phyloP scores from a whole-genome alignment of 1,140 invertebrate genomes.

The Hypsibius dujardini region DNA sequence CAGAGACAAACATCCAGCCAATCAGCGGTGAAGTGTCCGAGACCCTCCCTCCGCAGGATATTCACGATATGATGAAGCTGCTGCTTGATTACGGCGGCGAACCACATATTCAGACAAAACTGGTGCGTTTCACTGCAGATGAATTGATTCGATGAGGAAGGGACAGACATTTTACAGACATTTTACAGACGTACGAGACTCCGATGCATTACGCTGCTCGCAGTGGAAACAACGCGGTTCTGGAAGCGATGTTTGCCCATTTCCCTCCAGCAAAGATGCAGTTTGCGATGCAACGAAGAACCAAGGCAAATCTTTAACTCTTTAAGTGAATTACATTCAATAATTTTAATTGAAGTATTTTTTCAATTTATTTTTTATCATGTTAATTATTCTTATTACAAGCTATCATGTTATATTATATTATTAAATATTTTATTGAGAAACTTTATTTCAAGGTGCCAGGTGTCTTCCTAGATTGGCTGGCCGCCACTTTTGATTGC shows the following conservation, averaged over 20 bases:
- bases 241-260: conserved; percentile 75
- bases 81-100: conserved; percentile 76
- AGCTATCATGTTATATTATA: too few relatives aligned
- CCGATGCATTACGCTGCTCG: conserved; percentile 83
- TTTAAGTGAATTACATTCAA: too few relatives aligned
- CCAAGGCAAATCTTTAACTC: too few relatives aligned
- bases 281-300: background rate
- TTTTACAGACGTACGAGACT: conserved; percentile 59
- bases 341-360: too few relatives aligned
- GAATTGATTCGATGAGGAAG: too few relatives aligned
- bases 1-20: conserved; percentile 33
- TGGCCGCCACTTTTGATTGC: conserved; percentile 93
- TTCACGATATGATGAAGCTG: conserved; percentile 42
- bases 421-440: too few relatives aligned
- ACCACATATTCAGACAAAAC: conserved; percentile 58
- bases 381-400: too few relatives aligned
- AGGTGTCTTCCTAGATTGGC: conserved; percentile 40
- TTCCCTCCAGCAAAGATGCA: conserved; percentile 60
- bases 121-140: conserved; percentile 26
- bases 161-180: too few relatives aligned
- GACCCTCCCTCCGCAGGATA: too few relatives aligned
- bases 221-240: conserved; percentile 81
- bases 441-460: too few relatives aligned
- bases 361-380: too few relatives aligned
- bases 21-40: too few relatives aligned